A percentile compares a stretch with the other conserved stretches of the same genome.
phyloP scores from a whole-genome alignment of 2,113 vertebrate genomes.

The Myanophis thanlyinensis region DNA sequence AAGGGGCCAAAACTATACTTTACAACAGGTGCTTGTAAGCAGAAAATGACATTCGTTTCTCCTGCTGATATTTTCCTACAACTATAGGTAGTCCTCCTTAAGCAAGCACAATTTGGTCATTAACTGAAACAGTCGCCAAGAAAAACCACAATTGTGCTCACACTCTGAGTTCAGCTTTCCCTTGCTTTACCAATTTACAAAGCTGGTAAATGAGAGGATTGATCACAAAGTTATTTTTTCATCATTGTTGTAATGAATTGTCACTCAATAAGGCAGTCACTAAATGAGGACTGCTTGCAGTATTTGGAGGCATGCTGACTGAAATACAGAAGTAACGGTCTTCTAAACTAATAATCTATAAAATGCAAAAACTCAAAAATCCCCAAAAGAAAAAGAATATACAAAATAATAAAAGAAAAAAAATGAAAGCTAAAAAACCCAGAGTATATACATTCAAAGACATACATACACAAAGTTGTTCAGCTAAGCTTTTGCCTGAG shows the following conservation, averaged over 20 bases:
- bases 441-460: neutral
- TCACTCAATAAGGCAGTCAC: neutral
- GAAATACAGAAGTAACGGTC: neutral
- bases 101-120: neutral
- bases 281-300: neutral
- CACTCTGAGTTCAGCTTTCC: neutral
- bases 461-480: neutral
- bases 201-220: neutral
- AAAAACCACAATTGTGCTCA: neutral
- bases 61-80: neutral
- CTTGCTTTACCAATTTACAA: neutral
- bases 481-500: neutral
- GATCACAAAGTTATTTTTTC: neutral
- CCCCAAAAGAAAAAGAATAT: neutral
- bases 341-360: neutral
- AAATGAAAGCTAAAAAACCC: too few relatives aligned
- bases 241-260: neutral
- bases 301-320: neutral
- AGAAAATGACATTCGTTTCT: neutral
- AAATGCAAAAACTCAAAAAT: neutral
- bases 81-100: neutral
- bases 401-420: neutral
- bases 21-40: neutral
- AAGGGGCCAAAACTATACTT: neutral
- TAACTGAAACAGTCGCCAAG: neutral